Percentiles rank a stretch among this genome's conserved stretches.
Evolutionary conservation across 2,888 invertebrate genomes (phyloP).

Genomic region (Drosophila fungiperda): DNA sequence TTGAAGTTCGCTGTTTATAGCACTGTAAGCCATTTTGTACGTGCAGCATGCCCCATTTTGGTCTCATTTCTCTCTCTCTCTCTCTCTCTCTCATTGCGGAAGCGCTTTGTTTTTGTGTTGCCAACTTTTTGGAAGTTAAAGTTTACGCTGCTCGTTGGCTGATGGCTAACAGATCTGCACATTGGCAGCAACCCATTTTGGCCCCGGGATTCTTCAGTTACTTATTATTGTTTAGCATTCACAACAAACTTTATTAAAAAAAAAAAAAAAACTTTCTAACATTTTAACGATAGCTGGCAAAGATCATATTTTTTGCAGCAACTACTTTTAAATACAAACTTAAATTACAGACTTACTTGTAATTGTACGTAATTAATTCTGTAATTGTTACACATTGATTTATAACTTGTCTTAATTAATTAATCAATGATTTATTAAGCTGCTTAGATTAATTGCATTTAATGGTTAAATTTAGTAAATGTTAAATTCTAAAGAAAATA

Average conservation of each 20-base stretch:
- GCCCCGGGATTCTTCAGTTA: not conserved
- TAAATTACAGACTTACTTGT: no score
- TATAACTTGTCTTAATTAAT: conserved; percentile 29
- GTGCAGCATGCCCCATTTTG: conserved; percentile 48
- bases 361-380: not conserved
- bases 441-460: conserved; percentile 30
- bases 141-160: conserved; percentile 50
- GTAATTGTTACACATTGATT: not conserved
- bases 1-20: conserved; percentile 46
- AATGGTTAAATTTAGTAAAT: conserved; percentile 1
- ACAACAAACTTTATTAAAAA: not conserved
- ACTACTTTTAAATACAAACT: not conserved
- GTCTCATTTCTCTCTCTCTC: conserved; percentile 47
- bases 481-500: conserved; percentile 31
- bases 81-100: conserved; percentile 44
- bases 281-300: not conserved
- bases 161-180: conserved; percentile 68
- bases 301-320: not conserved
- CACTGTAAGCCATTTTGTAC: conserved; percentile 17
- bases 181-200: conserved; percentile 29
- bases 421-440: conserved; percentile 25
- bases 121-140: conserved; percentile 65
- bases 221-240: conserved; percentile 1
- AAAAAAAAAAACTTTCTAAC: no score
- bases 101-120: conserved; percentile 61